A percentile compares a stretch with the other conserved stretches of the same genome.
phyloP scores from a whole-genome alignment of 2,888 invertebrate genomes.

The Trachelus stipa region DNA sequence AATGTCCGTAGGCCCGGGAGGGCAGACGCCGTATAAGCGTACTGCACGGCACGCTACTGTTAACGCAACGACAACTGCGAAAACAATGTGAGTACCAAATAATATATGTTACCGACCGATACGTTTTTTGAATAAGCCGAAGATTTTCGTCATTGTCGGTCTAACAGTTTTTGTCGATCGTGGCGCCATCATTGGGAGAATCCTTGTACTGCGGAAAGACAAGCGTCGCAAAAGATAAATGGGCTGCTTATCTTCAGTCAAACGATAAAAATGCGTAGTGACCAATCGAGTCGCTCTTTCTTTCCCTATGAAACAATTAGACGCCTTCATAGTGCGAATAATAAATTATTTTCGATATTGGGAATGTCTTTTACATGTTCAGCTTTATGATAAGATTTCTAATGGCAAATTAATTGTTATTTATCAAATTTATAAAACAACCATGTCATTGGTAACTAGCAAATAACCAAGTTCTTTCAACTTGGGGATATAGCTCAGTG shows the following conservation, averaged over 20 bases:
- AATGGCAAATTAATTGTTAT: neutral
- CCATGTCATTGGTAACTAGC: neutral
- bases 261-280: neutral
- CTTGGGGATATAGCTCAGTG: slow-evolving; percentile 77
- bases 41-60: neutral
- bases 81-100: neutral
- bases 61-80: slow-evolving; percentile 24
- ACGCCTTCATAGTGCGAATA: neutral
- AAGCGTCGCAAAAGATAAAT: neutral
- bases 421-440: neutral
- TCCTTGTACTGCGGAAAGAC: neutral
- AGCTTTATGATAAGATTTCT: neutral
- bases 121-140: neutral
- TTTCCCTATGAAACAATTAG: neutral
- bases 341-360: neutral
- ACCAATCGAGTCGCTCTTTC: neutral
- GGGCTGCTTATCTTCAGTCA: neutral
- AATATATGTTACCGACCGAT: neutral
- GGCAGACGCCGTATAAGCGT: slow-evolving; percentile 43
- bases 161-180: neutral
- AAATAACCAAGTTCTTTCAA: neutral
- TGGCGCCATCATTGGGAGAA: neutral
- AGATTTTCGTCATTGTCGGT: neutral
- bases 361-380: neutral
- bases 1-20: slow-evolving; percentile 47